Base-by-base conservation (phyloP, 2,113 vertebrate genomes). In the Monopterus albus region DNA sequence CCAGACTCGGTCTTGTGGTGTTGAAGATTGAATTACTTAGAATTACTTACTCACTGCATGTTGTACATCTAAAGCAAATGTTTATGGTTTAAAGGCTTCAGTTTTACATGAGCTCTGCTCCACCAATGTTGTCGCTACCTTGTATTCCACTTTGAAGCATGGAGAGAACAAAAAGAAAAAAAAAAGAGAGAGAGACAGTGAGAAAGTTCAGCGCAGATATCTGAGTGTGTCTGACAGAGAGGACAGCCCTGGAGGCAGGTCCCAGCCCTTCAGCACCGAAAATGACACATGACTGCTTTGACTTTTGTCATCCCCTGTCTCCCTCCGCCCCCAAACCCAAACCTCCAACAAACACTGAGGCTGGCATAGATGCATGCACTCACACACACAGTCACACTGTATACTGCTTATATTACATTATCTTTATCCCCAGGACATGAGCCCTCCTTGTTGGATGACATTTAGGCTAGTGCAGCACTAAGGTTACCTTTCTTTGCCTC, bases 231-330 rank as follows among this genome's bases (percentile, higher is more conserved):
- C 88, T 91, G 91, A 92, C 90, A 91, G 90, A 88, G 90, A 90
- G 88, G 88, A 91, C 89, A 89, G 83, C 83, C 88, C 90, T 42
- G 70, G 11, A 87, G 91, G 89, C 88, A 84, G 89, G 87, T 92
- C 87, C 86, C 85, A 91, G 88, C 89, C 90, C 91, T 81, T 87
- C 86, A 91, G 90, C 90, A 88, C 82, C 87, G 25, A 88, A 93
- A 93, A 91, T 93, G 92, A 92, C 91, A 93, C 91, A 92, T 92
- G 90, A 91, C 90, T 91, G 88, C 90, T 91, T 91, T 92, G 90
- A 91, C 90, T 91, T 92, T 92, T 93, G 90, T 93, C 92, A 91
- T 91, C 88, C 86, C 82, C 76, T 84, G 77, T 79, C 82, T 85
- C 71, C 81, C 71, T 78, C 79, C 85, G 57, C 81, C 86, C 87